Base-by-base conservation (phyloP, 2,797 vertebrate genomes). In the Myotis planiceps region DNA sequence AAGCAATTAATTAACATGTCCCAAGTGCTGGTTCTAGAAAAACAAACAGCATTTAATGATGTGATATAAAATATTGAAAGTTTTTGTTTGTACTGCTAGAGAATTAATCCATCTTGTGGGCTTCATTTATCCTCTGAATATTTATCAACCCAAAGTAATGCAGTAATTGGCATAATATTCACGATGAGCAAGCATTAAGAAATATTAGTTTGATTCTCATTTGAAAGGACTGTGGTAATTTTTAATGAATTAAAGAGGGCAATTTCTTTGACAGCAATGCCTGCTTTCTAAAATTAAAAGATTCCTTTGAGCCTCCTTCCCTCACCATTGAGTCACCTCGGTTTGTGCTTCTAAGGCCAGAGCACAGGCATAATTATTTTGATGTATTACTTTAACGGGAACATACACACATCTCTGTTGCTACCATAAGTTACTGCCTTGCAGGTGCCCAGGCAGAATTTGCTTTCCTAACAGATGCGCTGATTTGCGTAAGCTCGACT, bases 131-230 rank as follows among this genome's bases (percentile, higher is more conserved):
- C 81, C 96, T 97, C 90, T 98, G 97, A 98, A 98, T 98, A 98
- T 98, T 98, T 98, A 98, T 98, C 96, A 98, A 87, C 89, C 93
- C 97, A 97, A 97, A 97, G 95, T 97, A 98, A 98, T 97, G 97
- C 88, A 98, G 37, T 98, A 98, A 98, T 98, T 98, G 98, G 92
- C 97, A 98, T 98, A 96, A 98, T 98, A 98, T 98, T 98, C 98
- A 97, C 88, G 69, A 85, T 90, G 97, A 97, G 87, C 8, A 10
- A 97, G 14, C 95, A 97, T 83, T 97, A 95, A 88, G 96, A 98
- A 97, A 97, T 87, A 95, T 93, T 96, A 68, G 78, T 97, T 98
- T 82, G 92, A 97, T 97, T 96, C 94, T 97, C 94, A 97, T 97
- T 96, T 97, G 25, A 42, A 98, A 93, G 93, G 92, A 69, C 87